Percentiles rank a stretch among this genome's conserved stretches.
phyloP scores from a whole-genome alignment of 2,888 invertebrate genomes.

The Xanthia icteritia region DNA sequence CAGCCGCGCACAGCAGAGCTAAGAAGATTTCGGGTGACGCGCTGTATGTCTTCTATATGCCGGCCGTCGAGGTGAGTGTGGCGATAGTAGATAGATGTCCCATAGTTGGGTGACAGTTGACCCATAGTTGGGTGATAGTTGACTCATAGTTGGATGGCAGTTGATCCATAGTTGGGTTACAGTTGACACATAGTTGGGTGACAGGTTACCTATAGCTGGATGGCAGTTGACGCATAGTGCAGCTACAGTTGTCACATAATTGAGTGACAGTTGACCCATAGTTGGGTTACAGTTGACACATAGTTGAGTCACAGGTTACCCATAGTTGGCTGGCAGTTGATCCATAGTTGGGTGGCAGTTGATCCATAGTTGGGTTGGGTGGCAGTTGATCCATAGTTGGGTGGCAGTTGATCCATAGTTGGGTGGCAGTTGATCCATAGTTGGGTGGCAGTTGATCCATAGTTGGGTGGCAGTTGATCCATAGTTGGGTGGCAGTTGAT shows the following conservation, averaged over 20 bases:
- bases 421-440: neutral
- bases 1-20: constrained; percentile 71
- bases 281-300: neutral
- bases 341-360: too few species aligned
- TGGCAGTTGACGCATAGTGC: neutral
- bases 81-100: neutral
- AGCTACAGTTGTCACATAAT: neutral
- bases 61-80: constrained; percentile 78
- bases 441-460: neutral
- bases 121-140: neutral
- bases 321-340: neutral
- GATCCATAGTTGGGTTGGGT: neutral
- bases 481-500: neutral
- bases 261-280: neutral
- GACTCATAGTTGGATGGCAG: neutral
- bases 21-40: constrained; percentile 79
- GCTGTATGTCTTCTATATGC: constrained; percentile 74
- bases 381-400: neutral
- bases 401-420: neutral
- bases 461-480: neutral
- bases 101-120: neutral
- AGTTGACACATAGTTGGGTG: neutral
- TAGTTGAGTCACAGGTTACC: neutral
- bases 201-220: too few species aligned
- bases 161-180: neutral